Percentiles rank a stretch among this genome's conserved stretches.
These are phyloP conservation scores for Poicephalus gulielmi DNA, from an alignment of 2,113 vertebrate genomes.

Conservation along the genomic window DNA sequence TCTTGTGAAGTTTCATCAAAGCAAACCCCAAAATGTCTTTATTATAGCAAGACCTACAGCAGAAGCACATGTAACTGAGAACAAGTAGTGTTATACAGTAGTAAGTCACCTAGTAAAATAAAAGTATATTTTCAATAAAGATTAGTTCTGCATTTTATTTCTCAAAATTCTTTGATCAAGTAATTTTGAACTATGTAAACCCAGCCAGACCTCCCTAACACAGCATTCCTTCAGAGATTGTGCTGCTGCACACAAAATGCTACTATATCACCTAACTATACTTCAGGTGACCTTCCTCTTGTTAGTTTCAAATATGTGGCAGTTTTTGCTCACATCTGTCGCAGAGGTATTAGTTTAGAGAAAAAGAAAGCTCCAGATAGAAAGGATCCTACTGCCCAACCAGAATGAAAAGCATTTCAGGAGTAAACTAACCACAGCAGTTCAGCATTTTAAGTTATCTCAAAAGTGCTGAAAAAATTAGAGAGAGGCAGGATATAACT, in stretches of 20 bases:
- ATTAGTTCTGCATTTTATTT: slow-evolving; percentile 48
- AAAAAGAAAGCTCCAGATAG: background rate
- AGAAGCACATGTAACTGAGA: slow-evolving; percentile 3
- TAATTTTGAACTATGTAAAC: slow-evolving; percentile 62
- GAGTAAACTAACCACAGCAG: background rate
- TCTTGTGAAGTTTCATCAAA: slow-evolving; percentile 55
- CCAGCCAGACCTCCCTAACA: slow-evolving; percentile 19
- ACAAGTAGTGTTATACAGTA: slow-evolving; percentile 32
- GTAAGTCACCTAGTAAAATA: slow-evolving; percentile 60
- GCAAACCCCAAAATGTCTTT: slow-evolving; percentile 21
- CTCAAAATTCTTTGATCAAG: slow-evolving; percentile 59
- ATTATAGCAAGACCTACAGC: slow-evolving; percentile 39
- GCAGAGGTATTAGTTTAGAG: background rate
- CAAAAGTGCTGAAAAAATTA: background rate
- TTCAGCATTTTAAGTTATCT: background rate
- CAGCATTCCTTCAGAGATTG: slow-evolving; percentile 11
- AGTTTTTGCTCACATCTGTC: background rate
- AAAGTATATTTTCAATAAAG: slow-evolving; percentile 58
- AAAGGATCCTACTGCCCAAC: background rate
- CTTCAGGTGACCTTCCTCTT: background rate
- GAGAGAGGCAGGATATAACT: background rate
- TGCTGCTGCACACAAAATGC: background rate
- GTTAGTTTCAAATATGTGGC: accelerated
- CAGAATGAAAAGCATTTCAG: background rate
- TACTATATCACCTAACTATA: background rate